A percentile compares a stretch with the other conserved stretches of the same genome.
These are phyloP conservation scores for Prinia subflava DNA, from an alignment of 2,113 vertebrate species.

Conservation along the genomic window DNA sequence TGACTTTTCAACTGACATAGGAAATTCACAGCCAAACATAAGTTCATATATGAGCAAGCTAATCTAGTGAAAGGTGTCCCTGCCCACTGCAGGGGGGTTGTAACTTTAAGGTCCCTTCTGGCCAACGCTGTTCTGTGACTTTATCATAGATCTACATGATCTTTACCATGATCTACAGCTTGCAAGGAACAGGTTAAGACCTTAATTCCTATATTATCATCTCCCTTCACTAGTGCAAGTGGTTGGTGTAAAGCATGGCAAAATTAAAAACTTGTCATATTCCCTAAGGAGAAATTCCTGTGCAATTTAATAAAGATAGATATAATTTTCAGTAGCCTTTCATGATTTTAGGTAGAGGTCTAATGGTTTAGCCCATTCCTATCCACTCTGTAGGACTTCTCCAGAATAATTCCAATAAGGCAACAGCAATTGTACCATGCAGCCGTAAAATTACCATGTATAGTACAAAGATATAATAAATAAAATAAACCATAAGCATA, in stretches of 20 bases:
- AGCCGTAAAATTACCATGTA: neutral
- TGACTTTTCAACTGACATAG: neutral
- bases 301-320: neutral
- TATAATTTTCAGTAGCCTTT: neutral
- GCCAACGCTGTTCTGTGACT: rapidly evolving
- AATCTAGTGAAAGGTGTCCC: neutral
- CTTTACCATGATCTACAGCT: neutral
- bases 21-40: neutral
- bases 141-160: neutral
- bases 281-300: neutral
- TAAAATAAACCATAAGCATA: neutral
- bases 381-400: neutral
- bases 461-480: neutral
- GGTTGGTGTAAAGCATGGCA: neutral
- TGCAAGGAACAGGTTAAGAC: neutral
- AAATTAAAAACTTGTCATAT: neutral
- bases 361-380: neutral
- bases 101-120: neutral
- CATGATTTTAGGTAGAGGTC: neutral
- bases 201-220: neutral
- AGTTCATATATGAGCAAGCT: neutral
- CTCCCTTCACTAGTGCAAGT: neutral
- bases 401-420: neutral
- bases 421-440: neutral
- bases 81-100: neutral